These are phyloP conservation scores for Amniataba percoides DNA, from an alignment of 2,797 vertebrate genomes.

Conservation along the genomic window DNA sequence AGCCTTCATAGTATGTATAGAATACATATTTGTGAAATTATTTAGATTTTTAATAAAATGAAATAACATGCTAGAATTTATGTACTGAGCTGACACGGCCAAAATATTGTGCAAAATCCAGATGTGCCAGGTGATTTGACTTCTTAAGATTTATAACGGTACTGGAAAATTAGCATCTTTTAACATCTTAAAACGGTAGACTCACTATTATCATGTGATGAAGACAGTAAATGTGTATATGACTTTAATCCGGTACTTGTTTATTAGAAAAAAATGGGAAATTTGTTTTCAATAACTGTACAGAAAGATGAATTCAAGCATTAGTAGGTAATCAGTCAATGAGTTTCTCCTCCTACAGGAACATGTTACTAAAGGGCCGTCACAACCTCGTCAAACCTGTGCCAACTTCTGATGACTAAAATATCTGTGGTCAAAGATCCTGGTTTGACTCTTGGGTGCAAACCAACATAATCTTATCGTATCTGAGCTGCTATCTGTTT, in stretches of 20 bases:
- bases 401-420: not conserved
- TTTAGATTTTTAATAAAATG: not conserved
- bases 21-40: not conserved
- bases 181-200: too few relatives aligned
- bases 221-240: too few relatives aligned
- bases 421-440: not conserved
- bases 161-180: too few relatives aligned
- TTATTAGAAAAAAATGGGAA: too few relatives aligned
- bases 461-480: not conserved
- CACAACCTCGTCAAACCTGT: not conserved
- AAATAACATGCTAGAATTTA: not conserved
- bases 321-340: not conserved
- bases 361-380: not conserved
- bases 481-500: not conserved
- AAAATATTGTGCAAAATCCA: not conserved
- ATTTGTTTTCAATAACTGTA: too few relatives aligned
- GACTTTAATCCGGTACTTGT: too few relatives aligned
- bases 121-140: too few relatives aligned
- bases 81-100: too few relatives aligned
- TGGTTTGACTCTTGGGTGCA: not conserved
- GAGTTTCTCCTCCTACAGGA: not conserved
- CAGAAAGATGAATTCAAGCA: too few relatives aligned
- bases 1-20: not conserved
- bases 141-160: not conserved
- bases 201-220: too few relatives aligned